A percentile compares a stretch with the other conserved stretches of the same genome.
These are phyloP conservation scores for Coluber constrictor DNA, from an alignment of 2,797 vertebrate species.

Conservation along the genomic window DNA sequence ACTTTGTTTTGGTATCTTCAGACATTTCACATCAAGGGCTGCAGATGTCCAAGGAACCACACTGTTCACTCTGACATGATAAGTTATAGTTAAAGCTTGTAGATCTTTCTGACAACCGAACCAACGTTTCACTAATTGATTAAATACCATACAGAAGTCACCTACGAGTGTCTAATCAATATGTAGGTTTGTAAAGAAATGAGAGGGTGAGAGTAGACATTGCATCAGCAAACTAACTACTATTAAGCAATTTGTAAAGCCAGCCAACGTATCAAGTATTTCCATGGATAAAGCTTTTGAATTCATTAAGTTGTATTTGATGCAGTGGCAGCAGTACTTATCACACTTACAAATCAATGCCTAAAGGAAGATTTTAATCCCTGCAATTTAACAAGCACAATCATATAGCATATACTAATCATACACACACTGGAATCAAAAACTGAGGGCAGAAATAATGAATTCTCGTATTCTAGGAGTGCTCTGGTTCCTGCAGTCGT, in stretches of 20 bases:
- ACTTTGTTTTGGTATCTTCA: not conserved
- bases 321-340: constrained; percentile 21
- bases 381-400: not conserved
- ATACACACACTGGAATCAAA: not conserved
- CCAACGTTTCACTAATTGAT: not conserved
- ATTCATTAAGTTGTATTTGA: constrained; percentile 7
- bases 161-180: not conserved
- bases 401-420: not conserved
- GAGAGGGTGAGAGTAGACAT: not conserved
- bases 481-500: too few relatives aligned
- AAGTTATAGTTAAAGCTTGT: not conserved
- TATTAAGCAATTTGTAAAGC: not conserved
- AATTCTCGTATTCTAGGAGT: not conserved
- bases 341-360: not conserved
- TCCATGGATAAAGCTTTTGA: not conserved
- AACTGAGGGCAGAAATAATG: not conserved
- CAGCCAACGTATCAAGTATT: not conserved
- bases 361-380: not conserved
- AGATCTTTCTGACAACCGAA: not conserved
- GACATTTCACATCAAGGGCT: not conserved
- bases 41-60: not conserved
- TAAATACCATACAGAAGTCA: not conserved
- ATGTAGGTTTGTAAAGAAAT: not conserved
- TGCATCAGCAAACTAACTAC: not conserved
- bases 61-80: rapidly evolving